phyloP scores from a whole-genome alignment of 2,888 invertebrate species.

The Chloromyia formosa region DNA sequence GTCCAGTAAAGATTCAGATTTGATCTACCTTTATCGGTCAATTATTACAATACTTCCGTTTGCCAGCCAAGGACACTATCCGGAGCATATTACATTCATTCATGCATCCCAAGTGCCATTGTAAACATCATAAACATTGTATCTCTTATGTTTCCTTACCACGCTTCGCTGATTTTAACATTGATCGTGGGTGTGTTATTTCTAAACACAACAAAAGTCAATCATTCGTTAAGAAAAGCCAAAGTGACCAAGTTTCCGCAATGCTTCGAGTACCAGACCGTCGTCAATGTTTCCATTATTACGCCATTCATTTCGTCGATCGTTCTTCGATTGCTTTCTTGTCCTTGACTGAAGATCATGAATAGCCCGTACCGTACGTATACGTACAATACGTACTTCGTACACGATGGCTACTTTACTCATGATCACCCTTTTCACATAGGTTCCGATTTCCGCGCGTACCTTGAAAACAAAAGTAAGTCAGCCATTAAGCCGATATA shows the following conservation, averaged over 20 bases:
- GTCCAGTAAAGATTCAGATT: no score
- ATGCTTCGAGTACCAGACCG: not conserved
- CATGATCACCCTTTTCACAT: no score
- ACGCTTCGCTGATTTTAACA: slow-evolving; percentile 25
- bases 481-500: not conserved
- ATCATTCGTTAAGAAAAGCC: slow-evolving; percentile 28
- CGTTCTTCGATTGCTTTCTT: not conserved
- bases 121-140: no score
- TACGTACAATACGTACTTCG: no score
- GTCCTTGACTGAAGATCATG: slow-evolving; percentile 32
- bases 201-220: slow-evolving; percentile 2
- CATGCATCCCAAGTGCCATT: no score
- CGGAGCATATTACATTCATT: no score
- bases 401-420: no score
- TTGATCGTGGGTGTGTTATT: slow-evolving; percentile 31
- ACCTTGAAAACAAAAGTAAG: slow-evolving; percentile 19
- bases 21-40: no score
- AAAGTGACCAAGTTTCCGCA: slow-evolving; percentile 34
- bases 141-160: not conserved
- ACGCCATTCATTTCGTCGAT: not conserved
- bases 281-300: not conserved
- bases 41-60: no score
- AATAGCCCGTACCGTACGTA: not conserved
- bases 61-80: no score
- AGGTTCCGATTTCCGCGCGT: slow-evolving; percentile 17